phyloP scores from a whole-genome alignment of 2,113 vertebrate species.

The Carlito syrichta region DNA sequence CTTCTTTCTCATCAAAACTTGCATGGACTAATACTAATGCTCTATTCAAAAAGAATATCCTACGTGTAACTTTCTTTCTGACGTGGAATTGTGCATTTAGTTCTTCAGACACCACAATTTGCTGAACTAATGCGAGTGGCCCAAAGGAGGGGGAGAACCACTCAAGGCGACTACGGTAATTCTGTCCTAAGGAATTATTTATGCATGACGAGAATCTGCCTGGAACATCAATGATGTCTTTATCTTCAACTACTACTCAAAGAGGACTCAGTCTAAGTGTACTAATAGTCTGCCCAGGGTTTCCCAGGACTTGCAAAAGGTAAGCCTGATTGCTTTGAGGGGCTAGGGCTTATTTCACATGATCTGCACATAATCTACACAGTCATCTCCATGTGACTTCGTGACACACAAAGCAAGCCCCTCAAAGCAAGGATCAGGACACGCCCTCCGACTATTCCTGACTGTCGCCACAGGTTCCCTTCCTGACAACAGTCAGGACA shows the following conservation, averaged over 20 bases:
- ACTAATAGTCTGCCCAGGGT: not conserved
- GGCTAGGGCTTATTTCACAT: constrained; percentile 3
- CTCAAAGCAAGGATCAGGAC: not conserved
- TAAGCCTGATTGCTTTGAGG: not conserved
- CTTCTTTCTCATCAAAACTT: not conserved
- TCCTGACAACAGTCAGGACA: not conserved
- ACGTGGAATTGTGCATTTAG: not conserved
- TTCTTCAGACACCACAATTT: not conserved
- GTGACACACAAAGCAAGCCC: not conserved
- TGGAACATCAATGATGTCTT: constrained; percentile 51
- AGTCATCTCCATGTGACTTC: not conserved
- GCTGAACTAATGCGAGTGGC: not conserved
- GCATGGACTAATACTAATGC: not conserved
- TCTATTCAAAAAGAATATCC: not conserved
- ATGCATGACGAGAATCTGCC: constrained; percentile 51
- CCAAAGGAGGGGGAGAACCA: not conserved
- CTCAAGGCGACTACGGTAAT: not conserved
- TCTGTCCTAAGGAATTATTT: constrained; percentile 30
- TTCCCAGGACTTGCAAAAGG: constrained; percentile 29
- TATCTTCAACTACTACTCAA: not conserved
- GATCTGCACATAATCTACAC: not conserved
- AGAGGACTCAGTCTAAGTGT: constrained; percentile 14
- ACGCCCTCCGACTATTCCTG: not conserved
- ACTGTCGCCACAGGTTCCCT: not conserved
- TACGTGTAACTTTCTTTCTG: not conserved